These are phyloP conservation scores for Nasua narica DNA, from an alignment of 2,797 vertebrate genomes.

Conservation along the genomic window DNA sequence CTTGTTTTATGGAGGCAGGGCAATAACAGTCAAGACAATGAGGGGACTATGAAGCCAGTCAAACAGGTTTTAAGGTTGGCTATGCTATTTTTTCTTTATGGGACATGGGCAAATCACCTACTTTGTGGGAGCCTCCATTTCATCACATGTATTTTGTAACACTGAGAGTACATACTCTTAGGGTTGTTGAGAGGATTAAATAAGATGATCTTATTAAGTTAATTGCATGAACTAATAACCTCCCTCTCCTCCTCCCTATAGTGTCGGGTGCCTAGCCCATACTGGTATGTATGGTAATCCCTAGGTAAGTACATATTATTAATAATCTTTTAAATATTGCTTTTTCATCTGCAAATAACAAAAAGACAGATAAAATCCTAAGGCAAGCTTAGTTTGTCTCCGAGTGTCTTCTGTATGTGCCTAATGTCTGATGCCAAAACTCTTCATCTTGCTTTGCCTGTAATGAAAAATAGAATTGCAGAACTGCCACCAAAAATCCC, in stretches of 20 bases:
- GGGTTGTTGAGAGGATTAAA: neutral
- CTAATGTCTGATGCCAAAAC: neutral
- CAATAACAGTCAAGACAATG: neutral
- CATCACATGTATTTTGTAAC: neutral
- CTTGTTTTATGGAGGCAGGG: neutral
- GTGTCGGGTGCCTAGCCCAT: neutral
- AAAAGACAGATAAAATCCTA: neutral
- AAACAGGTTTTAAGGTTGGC: neutral
- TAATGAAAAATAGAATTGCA: neutral
- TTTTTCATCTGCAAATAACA: neutral
- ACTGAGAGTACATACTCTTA: neutral
- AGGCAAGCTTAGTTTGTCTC: neutral
- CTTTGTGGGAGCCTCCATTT: neutral
- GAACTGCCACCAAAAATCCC: neutral
- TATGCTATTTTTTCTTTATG: neutral
- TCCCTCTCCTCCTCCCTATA: neutral
- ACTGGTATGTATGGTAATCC: neutral
- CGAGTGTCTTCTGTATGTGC: neutral
- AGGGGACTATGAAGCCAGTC: neutral
- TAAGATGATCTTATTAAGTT: neutral
- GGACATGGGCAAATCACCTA: neutral
- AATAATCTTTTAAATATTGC: neutral
- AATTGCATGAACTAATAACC: neutral
- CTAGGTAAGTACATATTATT: neutral
- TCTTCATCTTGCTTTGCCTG: neutral